Evolutionary conservation across 2,797 vertebrate species (phyloP).

Genomic region (Chaunax sp.): DNA sequence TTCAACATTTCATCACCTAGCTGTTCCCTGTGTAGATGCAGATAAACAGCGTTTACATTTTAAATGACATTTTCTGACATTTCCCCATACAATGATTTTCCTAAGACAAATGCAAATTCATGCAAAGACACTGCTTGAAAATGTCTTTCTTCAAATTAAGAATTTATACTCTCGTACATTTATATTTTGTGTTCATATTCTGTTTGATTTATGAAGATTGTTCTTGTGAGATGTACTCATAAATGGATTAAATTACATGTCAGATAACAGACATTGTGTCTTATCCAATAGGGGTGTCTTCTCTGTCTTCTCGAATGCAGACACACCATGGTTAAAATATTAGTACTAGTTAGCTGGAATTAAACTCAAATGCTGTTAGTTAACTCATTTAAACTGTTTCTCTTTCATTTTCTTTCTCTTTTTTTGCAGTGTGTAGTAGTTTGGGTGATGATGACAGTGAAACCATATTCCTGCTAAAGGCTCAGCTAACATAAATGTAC

Average conservation of each 20-base stretch:
- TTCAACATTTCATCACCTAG: slow-evolving; percentile 29
- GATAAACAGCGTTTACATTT: slow-evolving; percentile 10
- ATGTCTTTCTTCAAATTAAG: too few relatives aligned
- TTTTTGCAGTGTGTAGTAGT: not conserved
- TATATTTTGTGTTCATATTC: not conserved
- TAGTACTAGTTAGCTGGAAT: too few relatives aligned
- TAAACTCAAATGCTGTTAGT: too few relatives aligned
- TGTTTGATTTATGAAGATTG: not conserved
- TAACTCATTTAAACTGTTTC: too few relatives aligned
- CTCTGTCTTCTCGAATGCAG: too few relatives aligned
- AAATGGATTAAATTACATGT: not conserved
- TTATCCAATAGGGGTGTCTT: not conserved
- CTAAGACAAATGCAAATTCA: too few relatives aligned
- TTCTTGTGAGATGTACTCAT: not conserved
- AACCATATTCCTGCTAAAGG: slow-evolving; percentile 1
- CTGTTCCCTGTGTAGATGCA: slow-evolving; percentile 9
- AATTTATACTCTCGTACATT: not conserved
- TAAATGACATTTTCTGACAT: too few relatives aligned
- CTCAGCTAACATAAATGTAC: not conserved
- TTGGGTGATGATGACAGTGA: not conserved
- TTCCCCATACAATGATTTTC: too few relatives aligned
- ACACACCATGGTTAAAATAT: too few relatives aligned
- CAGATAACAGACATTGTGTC: not conserved
- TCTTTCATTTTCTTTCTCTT: too few relatives aligned
- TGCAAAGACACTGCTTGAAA: too few relatives aligned